Base-by-base conservation (phyloP, 2,113 vertebrate species). In the Sorex fumeus region DNA sequence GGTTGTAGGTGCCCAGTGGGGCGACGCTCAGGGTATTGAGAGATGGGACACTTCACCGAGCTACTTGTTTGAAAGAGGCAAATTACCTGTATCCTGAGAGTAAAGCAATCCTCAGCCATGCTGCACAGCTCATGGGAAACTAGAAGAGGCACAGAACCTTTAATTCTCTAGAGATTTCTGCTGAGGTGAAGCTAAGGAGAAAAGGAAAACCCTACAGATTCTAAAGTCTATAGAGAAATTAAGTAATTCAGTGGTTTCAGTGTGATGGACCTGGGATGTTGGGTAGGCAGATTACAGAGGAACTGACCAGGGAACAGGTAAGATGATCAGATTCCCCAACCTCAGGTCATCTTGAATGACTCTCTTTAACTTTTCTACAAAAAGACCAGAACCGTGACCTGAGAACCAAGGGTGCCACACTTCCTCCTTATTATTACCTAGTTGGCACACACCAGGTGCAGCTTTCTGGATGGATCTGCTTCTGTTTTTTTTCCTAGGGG, bases 401-500 rank as follows among this genome's bases (percentile, higher is more conserved):
- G 50, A 70, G 74, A 57, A 30, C 11, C 0, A 3, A 32, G 69
- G n/a, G 62, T 0, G 0, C 8, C 21, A 3, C 21, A 28, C 28
- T 85, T 30, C 16, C 16, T 32, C 30, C 13, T 6, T 8, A 30
- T 34, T 40, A 16, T n/a, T n/a, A 25, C 21, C 66, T 36, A 45
- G 23, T 27, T 34, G 18, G 34, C 28, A n/a, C 27, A 70, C 13
- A 40, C 0, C 0, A 5, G 21, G 3, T 3, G 1, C 0, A 18
- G 25, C 3, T 19, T 36, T 34, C 30, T 8, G 1, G 0, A 1
- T 8, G 3, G 10, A 9, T 34, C 36, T 5, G 21, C 1, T 30
- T 10, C 15, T 25, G 13, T 4, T 30, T n/a, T 25, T 66, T 15
- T 11, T 13, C 32, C 45, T 53, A 28, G 36, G 34, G 77, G 85